These are phyloP conservation scores for Seladonia tumulorum DNA, from an alignment of 2,888 invertebrate genomes.

Conservation along the genomic window DNA sequence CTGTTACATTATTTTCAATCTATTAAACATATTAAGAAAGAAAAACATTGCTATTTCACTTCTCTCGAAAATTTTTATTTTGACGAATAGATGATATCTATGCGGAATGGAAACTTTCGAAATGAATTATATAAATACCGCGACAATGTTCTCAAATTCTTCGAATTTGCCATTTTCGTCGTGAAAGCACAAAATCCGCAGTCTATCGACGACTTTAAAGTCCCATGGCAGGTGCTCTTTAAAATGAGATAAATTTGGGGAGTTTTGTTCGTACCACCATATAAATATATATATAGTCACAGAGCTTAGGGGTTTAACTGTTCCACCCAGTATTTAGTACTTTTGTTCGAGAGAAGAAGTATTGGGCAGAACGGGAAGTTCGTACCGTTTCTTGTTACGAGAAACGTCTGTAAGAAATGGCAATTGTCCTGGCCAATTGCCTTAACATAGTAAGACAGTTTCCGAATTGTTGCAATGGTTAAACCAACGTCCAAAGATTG, in stretches of 20 bases:
- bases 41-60: too few relatives aligned
- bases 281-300: background rate
- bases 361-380: background rate
- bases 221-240: background rate
- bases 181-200: too few relatives aligned
- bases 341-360: background rate
- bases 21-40: too few relatives aligned
- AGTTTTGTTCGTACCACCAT: background rate
- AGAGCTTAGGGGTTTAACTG: background rate
- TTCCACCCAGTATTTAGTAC: background rate
- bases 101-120: too few relatives aligned
- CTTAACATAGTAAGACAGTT: background rate
- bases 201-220: background rate
- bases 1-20: too few relatives aligned
- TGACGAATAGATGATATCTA: too few relatives aligned
- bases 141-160: too few relatives aligned
- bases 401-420: background rate
- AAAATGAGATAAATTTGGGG: background rate
- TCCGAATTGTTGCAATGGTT: background rate
- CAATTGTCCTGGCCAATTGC: background rate
- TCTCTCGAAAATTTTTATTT: too few relatives aligned
- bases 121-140: too few relatives aligned
- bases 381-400: background rate
- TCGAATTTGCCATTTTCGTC: too few relatives aligned
- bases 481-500: background rate